Conservation (phyloP, 2,888 invertebrate species). For the Arge pagana region DNA sequence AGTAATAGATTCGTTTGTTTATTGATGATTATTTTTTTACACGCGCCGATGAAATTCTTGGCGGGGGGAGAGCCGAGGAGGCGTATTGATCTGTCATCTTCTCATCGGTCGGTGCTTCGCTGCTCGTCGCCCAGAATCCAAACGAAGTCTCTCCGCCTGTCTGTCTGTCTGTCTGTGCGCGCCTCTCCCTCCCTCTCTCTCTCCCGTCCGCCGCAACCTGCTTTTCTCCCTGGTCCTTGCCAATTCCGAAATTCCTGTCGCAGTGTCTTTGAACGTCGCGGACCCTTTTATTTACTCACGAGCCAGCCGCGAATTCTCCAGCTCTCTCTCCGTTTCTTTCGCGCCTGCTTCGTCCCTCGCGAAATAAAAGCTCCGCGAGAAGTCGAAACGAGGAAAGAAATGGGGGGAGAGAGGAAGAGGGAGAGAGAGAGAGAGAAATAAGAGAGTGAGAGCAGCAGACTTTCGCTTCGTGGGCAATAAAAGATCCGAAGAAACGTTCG, state of each 20-base stretch:
- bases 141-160: conserved; percentile 7
- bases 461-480: no score
- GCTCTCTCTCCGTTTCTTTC: neutral
- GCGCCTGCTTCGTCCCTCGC: neutral
- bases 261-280: neutral
- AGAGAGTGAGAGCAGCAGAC: neutral
- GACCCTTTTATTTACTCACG: neutral
- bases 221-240: neutral
- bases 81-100: conserved; percentile 46
- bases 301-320: neutral
- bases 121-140: conserved; percentile 19
- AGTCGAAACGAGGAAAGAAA: neutral
- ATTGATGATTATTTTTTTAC: no score
- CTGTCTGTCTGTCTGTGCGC: conserved; percentile 26
- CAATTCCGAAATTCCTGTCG: neutral
- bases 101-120: conserved; percentile 15
- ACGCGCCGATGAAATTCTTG: no score
- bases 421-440: neutral
- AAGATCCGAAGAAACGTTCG: no score
- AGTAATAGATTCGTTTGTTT: no score
- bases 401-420: neutral
- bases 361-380: neutral
- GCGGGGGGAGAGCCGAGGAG: neutral
- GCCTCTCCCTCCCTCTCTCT: conserved; percentile 21
- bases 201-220: conserved; percentile 7